Evolutionary conservation across 2,113 vertebrate genomes (phyloP).

Genomic region (Channa maculata): DNA sequence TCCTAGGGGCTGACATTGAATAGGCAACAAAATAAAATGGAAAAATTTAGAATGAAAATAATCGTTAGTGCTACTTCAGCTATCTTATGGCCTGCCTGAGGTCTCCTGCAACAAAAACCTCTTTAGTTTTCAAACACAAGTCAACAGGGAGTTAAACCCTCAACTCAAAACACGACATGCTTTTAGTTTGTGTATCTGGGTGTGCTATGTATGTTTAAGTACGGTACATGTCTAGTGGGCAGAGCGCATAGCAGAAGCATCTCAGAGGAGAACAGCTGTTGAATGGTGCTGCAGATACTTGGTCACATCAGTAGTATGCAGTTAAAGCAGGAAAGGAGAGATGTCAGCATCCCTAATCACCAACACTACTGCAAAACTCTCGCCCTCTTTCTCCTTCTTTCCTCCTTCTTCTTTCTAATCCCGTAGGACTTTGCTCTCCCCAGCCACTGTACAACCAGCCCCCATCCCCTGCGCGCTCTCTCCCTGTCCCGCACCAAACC

Average conservation of each 20-base stretch:
- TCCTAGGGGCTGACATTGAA: no score
- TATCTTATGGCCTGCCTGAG: conserved; percentile 29
- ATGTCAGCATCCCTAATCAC: conserved; percentile 76
- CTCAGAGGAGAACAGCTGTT: conserved; percentile 80
- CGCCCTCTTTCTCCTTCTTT: conserved; percentile 47
- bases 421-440: conserved; percentile 81
- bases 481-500: conserved; percentile 86
- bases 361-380: conserved; percentile 72
- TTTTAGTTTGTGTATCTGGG: conserved; percentile 36
- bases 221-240: conserved; percentile 43
- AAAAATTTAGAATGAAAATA: background rate
- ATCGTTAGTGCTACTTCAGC: background rate
- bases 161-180: conserved; percentile 42
- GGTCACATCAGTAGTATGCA: conserved; percentile 70
- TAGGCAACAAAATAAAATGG: no score
- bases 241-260: conserved; percentile 41
- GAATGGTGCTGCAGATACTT: conserved; percentile 72
- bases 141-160: conserved; percentile 64
- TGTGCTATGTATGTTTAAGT: conserved; percentile 54
- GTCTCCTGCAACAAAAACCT: conserved; percentile 30
- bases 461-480: conserved; percentile 73
- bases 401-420: conserved; percentile 76
- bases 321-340: conserved; percentile 70
- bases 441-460: conserved; percentile 81
- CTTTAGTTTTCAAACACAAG: conserved; percentile 47